phyloP scores from a whole-genome alignment of 2,888 invertebrate genomes.

The Apantesis nais region DNA sequence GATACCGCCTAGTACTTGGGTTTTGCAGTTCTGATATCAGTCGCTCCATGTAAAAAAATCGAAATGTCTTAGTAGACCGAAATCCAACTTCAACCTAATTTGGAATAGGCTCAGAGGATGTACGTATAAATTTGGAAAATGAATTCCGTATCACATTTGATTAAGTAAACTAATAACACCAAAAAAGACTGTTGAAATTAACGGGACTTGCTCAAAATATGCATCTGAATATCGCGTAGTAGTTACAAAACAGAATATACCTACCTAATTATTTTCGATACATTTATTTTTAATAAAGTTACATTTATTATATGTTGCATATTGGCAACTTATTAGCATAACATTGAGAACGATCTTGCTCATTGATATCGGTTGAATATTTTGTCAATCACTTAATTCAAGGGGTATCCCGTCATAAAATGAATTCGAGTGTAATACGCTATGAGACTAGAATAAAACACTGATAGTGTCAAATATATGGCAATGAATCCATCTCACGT shows the following conservation, averaged over 20 bases:
- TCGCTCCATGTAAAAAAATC: no score
- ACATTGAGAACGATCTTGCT: neutral
- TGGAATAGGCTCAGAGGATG: no score
- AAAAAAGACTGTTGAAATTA: neutral
- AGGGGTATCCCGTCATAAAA: neutral
- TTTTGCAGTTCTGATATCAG: no score
- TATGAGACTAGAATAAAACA: conserved; percentile 14
- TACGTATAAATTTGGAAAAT: neutral
- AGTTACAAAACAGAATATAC: neutral
- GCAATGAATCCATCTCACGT: conserved; percentile 43
- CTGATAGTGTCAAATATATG: conserved; percentile 28
- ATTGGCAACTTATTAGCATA: neutral
- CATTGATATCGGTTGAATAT: neutral
- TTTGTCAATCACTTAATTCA: neutral
- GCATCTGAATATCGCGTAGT: neutral
- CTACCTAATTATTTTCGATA: no score
- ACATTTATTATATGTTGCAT: neutral
- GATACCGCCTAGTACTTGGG: no score
- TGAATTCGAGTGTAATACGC: neutral
- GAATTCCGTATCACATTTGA: neutral
- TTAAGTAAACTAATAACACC: neutral
- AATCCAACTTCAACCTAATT: no score
- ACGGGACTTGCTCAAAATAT: neutral
- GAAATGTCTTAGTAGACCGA: no score
- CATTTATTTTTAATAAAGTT: no score